A percentile compares a stretch with the other conserved stretches of the same genome.
Evolutionary conservation across 2,888 invertebrate genomes (phyloP).

Genomic region (Dynastes tityus): DNA sequence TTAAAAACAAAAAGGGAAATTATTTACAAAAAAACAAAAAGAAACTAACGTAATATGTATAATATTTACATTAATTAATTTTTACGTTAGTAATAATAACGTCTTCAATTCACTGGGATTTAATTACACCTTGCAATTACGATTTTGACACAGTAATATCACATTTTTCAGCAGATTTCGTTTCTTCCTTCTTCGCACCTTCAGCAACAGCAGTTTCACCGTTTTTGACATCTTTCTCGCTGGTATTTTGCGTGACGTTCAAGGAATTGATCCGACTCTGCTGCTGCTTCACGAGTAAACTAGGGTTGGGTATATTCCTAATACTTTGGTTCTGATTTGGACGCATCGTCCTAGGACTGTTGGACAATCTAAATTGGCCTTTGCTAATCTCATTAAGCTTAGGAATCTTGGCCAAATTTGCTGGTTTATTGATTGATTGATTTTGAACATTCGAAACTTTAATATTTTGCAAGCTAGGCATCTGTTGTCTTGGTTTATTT

Average conservation of each 20-base stretch:
- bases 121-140: neutral
- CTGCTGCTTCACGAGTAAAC: conserved; percentile 74
- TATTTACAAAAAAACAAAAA: neutral
- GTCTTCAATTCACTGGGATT: conserved; percentile 11
- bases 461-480: conserved; percentile 66
- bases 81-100: neutral
- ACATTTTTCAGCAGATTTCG: conserved; percentile 19
- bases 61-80: neutral
- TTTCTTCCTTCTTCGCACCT: conserved; percentile 27
- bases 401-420: conserved; percentile 66
- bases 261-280: conserved; percentile 66
- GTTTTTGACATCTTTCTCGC: conserved; percentile 43
- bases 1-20: neutral
- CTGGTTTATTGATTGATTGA: conserved; percentile 54
- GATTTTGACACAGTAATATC: conserved; percentile 42
- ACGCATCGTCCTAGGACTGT: conserved; percentile 62
- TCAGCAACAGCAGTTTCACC: conserved; percentile 2
- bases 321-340: conserved; percentile 75
- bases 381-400: conserved; percentile 71
- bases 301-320: conserved; percentile 78
- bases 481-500: conserved; percentile 62
- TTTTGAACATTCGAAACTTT: conserved; percentile 60
- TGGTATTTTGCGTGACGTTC: conserved; percentile 32
- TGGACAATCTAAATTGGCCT: conserved; percentile 63
- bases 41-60: neutral